Evolutionary conservation across 2,113 vertebrate species (phyloP), one percentile per base, ranked within the genome.

Genomic region (Pogona vitticeps): DNA sequence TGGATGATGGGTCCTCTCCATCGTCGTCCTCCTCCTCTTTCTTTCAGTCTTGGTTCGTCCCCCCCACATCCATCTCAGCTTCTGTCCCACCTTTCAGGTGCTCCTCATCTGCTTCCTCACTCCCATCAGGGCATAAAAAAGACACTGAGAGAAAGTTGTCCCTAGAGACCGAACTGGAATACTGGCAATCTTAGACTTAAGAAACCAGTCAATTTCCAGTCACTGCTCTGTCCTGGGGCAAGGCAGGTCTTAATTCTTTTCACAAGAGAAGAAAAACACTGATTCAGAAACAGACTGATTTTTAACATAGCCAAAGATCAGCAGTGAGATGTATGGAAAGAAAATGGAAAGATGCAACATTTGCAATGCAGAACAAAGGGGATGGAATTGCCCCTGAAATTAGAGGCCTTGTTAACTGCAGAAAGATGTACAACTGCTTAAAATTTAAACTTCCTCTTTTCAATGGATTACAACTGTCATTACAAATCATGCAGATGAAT

Each of bases 391-490:
- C 81, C 79, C 89, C 14, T 80, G 82, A 91, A 83, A 92, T 89
- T 88, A 91, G 89, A 86, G 88, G 90, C 90, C 94, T 95, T 33
- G 75, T 93, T 93, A 94, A 89, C 88, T 89, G 88, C 15, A 59
- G 89, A 84, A 82, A 94, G 86, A 92, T 75, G 87, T 78, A 82
- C 91, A 94, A 94, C 89, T 86, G 83, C 86, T 93, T 52, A 87
- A 91, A 92, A 93, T 93, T 94, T 89, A 90, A 94, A 94, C 93
- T 88, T 95, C 86, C 81, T 90, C 81, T 86, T 94, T 91, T 82
- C 83, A 82, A 42, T 83, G 83, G 89, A 88, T 94, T 88, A 88
- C 85, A 88, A 91, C 83, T 90, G 67, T 92, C 89, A 91, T 88
- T 95, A 92, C 93, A 91, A 92, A 94, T 88, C 88, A 84, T 82